Evolutionary conservation across 37 sponge, comb jelly and placozoan genomes (phyloP), one percentile per base, ranked within the genome.

Genomic region (Halisarca cf. caerulea): DNA sequence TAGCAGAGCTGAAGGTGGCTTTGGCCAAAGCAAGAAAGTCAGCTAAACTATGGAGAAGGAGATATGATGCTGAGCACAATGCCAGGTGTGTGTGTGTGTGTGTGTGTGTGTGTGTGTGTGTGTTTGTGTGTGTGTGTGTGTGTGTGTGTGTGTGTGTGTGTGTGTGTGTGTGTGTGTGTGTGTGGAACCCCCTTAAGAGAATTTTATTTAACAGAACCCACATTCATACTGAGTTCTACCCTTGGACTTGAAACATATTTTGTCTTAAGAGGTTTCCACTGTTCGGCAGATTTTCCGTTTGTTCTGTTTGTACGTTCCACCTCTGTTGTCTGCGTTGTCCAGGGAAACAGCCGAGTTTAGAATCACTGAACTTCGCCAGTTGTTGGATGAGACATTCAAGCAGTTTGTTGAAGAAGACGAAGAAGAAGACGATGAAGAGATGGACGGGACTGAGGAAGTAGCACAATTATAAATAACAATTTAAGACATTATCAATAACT

Each of bases 371-470:
- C 83, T 92, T 27, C 92, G 83, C 27, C 41, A 60, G 0, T 24
- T 85, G 35, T 36, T 92, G 30, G 92, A 92, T 54, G 86, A 88
- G 45, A 92, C 92, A 1, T 92, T 92, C 53, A 75, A 82, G 34
- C 88, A 92, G 86, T 92, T 92, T 88, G 92, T 85, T 11, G 42
- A 81, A 23, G 92, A 74, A 44, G 77, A 87, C 39, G 91, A 91
- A 66, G 84, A 84, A 57, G 88, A 91, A 47, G 88, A 92, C 47
- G 92, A 92, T 38, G 78, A 82, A 17, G 77, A 47, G 18, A 41
- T 51, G 24, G 86, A 80, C 20, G 80, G 64, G 11, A 47, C 11
- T 15, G 64, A 62, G 30, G 64, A 62, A 62, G 30, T 62, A 30
- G 25, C 64, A 20, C 64, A 62, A 62, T 62, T 62, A 7, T 62